These are phyloP conservation scores for Neodiprion fabricii DNA, from an alignment of 1,140 invertebrate species.

Conservation along the genomic window DNA sequence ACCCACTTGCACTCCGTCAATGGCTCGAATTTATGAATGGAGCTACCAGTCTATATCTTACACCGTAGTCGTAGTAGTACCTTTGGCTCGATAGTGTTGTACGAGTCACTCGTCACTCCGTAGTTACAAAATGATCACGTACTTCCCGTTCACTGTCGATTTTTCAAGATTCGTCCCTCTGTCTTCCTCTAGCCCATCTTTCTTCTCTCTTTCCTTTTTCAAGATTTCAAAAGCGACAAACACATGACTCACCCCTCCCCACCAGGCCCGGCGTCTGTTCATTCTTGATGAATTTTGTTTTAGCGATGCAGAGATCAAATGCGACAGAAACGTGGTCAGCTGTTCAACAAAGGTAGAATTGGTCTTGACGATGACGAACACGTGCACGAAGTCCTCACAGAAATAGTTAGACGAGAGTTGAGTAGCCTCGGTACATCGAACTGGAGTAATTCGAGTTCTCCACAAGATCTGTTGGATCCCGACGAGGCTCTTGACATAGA, in stretches of 20 bases:
- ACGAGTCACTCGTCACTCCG: no score
- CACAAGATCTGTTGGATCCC: conserved; percentile 24
- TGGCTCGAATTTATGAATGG: background rate
- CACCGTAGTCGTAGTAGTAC: no score
- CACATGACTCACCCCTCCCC: no score
- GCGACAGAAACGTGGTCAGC: conserved; percentile 46
- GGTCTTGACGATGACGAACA: conserved; percentile 24
- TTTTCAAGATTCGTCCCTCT: no score
- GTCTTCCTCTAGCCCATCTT: no score
- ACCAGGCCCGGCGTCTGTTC: no score
- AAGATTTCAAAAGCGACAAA: no score
- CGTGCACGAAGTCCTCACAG: conserved; percentile 34
- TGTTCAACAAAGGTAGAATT: conserved; percentile 45
- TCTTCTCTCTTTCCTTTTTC: no score
- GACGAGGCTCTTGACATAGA: conserved; percentile 42
- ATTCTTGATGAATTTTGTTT: conserved; percentile 17
- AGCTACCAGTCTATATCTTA: background rate
- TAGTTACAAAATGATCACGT: no score
- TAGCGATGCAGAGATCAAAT: conserved; percentile 52
- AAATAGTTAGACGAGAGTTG: conserved; percentile 45
- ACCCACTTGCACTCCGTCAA: conserved; percentile 3
- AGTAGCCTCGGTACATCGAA: conserved; percentile 33
- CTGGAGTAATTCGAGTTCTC: conserved; percentile 5
- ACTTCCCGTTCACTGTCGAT: no score
- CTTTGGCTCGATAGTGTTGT: no score